A percentile compares a stretch with the other conserved stretches of the same genome.
phyloP scores from a whole-genome alignment of 2,888 invertebrate species.

The Tenthredo livida region DNA sequence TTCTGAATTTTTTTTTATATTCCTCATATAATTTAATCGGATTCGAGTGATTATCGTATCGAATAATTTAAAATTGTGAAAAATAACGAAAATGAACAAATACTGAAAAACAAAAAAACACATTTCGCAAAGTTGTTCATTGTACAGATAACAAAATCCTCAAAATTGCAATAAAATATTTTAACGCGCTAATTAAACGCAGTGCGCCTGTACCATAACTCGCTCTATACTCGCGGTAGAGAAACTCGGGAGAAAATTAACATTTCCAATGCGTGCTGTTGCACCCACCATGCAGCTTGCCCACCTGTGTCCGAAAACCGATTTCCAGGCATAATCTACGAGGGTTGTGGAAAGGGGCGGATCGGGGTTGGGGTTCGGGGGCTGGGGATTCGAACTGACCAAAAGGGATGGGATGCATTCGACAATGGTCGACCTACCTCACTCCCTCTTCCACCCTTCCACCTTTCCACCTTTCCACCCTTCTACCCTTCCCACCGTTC shows the following conservation, averaged over 20 bases:
- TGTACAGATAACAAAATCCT: background rate
- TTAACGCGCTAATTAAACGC: background rate
- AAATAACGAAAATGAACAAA: too few relatives aligned
- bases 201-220: background rate
- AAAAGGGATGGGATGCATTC: constrained; percentile 46
- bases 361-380: background rate
- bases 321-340: constrained; percentile 56
- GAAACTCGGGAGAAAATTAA: constrained; percentile 52
- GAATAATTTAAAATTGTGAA: background rate
- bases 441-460: background rate
- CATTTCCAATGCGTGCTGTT: constrained; percentile 50
- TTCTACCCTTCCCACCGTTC: background rate
- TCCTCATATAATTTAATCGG: too few relatives aligned
- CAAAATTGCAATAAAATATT: background rate
- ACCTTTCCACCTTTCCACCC: background rate
- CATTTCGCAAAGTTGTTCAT: too few relatives aligned
- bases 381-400: constrained; percentile 29
- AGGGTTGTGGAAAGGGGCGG: constrained; percentile 5
- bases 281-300: constrained; percentile 14
- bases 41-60: too few relatives aligned
- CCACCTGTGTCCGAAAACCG: constrained; percentile 53
- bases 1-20: too few relatives aligned
- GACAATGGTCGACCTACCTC: constrained; percentile 50
- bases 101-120: background rate
- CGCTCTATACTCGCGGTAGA: background rate